Conservation (phyloP, 1,140 invertebrate genomes). For the Mya arenaria region DNA sequence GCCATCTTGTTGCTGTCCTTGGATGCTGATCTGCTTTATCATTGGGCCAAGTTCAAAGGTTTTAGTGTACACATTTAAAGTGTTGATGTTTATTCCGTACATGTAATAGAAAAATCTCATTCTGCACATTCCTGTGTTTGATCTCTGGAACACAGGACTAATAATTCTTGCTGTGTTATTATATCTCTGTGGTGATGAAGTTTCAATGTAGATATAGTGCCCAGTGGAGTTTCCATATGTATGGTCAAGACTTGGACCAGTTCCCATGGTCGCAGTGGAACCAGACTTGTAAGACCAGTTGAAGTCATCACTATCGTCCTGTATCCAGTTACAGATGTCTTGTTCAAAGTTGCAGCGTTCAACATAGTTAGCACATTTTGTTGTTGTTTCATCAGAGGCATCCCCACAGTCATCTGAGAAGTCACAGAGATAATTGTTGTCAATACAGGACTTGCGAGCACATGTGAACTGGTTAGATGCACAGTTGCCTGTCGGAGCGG, state of each 20-base stretch:
- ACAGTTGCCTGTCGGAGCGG: constrained; percentile 34
- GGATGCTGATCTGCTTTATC: constrained; percentile 57
- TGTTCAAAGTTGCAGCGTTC: constrained; percentile 74
- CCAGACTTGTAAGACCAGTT: constrained; percentile 71
- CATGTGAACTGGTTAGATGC: constrained; percentile 72
- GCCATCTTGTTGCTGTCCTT: constrained; percentile 57
- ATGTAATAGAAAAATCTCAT: constrained; percentile 80
- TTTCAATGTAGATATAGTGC: constrained; percentile 90
- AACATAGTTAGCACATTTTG: constrained; percentile 62
- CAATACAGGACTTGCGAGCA: constrained; percentile 66
- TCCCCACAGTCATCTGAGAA: constrained; percentile 76
- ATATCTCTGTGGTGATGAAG: constrained; percentile 84
- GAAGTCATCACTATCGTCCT: constrained; percentile 73
- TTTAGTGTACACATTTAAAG: constrained; percentile 72
- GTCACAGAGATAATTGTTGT: constrained; percentile 65
- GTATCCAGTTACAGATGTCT: constrained; percentile 73
- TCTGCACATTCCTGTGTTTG: constrained; percentile 73
- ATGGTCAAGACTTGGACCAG: constrained; percentile 75
- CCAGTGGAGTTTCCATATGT: constrained; percentile 80
- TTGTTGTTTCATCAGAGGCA: constrained; percentile 66
- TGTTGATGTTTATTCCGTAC: constrained; percentile 72
- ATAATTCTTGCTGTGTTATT: constrained; percentile 88
- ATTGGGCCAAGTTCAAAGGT: constrained; percentile 63
- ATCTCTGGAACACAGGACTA: constrained; percentile 60
- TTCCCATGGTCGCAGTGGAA: constrained; percentile 64